Conservation (phyloP, 2,113 vertebrate species). For the Gulo gulo region DNA sequence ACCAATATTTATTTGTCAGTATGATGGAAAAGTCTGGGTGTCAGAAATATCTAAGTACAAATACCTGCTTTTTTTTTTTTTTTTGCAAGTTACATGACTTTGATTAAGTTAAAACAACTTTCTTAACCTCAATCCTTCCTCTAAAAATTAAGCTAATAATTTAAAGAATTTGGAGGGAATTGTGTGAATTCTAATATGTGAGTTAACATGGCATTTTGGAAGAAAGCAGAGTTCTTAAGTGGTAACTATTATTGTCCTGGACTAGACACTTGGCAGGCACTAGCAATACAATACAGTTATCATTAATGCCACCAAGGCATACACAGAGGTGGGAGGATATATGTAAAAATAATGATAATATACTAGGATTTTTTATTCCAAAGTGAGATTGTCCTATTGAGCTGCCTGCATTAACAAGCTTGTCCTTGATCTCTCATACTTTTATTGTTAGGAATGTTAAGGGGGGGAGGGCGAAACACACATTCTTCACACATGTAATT, state of each 20-base stretch:
- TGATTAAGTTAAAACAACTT: neutral
- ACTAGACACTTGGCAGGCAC: neutral
- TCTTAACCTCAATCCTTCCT: neutral
- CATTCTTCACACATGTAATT: neutral
- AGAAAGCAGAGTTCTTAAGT: neutral
- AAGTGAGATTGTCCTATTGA: neutral
- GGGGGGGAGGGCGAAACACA: neutral
- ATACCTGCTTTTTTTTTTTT: neutral
- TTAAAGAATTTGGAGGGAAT: neutral
- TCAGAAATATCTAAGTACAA: neutral
- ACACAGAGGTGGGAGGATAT: neutral
- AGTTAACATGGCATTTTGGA: neutral
- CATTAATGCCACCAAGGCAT: neutral
- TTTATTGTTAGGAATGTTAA: neutral
- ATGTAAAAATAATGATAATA: neutral
- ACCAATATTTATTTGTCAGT: neutral
- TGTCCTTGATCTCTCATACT: neutral
- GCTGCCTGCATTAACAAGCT: neutral
- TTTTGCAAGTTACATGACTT: neutral
- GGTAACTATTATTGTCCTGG: neutral
- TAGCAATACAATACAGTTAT: neutral
- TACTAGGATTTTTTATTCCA: neutral
- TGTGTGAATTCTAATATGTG: neutral
- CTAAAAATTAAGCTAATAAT: neutral
- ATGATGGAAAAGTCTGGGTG: neutral